These are phyloP conservation scores for Salpingus planirostris DNA, from an alignment of 2,888 invertebrate genomes.

Conservation along the genomic window DNA sequence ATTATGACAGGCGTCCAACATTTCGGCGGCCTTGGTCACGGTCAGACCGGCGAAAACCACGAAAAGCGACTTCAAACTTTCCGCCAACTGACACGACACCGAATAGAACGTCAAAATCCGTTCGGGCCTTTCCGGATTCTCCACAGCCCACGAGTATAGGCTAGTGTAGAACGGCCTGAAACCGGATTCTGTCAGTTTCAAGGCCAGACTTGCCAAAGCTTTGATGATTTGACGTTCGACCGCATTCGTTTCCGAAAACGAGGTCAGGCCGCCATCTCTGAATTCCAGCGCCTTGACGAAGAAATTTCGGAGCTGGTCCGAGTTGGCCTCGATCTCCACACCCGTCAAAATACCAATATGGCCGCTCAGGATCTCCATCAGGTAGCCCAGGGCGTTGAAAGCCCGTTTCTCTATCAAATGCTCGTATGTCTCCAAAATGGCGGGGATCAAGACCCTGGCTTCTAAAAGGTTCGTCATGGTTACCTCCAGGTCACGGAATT, in stretches of 20 bases:
- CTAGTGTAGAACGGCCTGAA: slow-evolving; percentile 84
- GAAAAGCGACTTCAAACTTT: slow-evolving; percentile 77
- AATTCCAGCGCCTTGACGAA: slow-evolving; percentile 66
- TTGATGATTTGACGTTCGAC: slow-evolving; percentile 70
- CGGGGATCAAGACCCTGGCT: slow-evolving; percentile 67
- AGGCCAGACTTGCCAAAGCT: slow-evolving; percentile 67
- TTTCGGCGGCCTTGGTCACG: slow-evolving; percentile 66
- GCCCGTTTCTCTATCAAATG: slow-evolving; percentile 50
- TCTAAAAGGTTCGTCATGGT: slow-evolving; percentile 62
- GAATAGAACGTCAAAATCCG: slow-evolving; percentile 75
- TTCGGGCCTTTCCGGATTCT: slow-evolving; percentile 52
- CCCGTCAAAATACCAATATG: slow-evolving; percentile 56
- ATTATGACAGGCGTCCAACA: slow-evolving; percentile 62
- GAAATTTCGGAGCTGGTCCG: slow-evolving; percentile 62
- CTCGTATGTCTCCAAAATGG: slow-evolving; percentile 57
- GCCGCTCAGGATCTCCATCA: slow-evolving; percentile 70
- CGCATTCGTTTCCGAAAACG: slow-evolving; percentile 42
- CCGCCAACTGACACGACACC: slow-evolving; percentile 69
- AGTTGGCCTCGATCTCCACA: slow-evolving; percentile 50
- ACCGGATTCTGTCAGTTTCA: slow-evolving; percentile 81
- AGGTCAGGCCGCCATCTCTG: slow-evolving; percentile 46
- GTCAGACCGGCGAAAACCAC: slow-evolving; percentile 84
- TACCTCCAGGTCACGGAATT: slow-evolving; percentile 53
- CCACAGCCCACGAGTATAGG: slow-evolving; percentile 80
- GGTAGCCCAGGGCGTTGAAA: slow-evolving; percentile 54